Evolutionary conservation across 1,140 invertebrate genomes (phyloP).

Genomic region (Nautilus pompilius): DNA sequence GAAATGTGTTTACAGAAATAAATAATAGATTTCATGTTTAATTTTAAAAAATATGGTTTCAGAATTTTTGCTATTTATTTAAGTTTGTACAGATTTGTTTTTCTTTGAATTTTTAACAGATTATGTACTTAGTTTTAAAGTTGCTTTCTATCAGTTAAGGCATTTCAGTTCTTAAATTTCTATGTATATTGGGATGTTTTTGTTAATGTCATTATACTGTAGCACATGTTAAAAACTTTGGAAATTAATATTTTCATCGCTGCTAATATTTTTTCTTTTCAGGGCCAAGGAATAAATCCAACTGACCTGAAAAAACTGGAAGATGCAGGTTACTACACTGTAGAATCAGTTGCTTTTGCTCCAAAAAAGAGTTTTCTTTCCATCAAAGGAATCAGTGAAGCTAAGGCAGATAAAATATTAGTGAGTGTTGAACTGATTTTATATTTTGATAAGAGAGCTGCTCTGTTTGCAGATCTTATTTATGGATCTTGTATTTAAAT

Average conservation of each 20-base stretch:
- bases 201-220: not conserved
- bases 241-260: not conserved
- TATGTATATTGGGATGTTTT: not conserved
- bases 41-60: no score
- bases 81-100: no score
- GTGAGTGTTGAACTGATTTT: constrained; percentile 58
- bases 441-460: not conserved
- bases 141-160: not conserved
- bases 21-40: no score
- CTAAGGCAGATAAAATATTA: constrained; percentile 94
- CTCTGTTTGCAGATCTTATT: not conserved
- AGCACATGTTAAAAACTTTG: no score
- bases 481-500: not conserved
- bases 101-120: not conserved
- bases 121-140: not conserved
- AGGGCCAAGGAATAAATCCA: constrained; percentile 72
- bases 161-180: not conserved
- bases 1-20: no score
- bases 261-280: constrained; percentile 8
- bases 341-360: constrained; percentile 92
- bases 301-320: constrained; percentile 91
- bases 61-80: no score
- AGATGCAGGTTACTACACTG: constrained; percentile 90
- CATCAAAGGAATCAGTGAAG: constrained; percentile 96
- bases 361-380: constrained; percentile 85